These are phyloP conservation scores for Dromococcyx pavoninus DNA, from an alignment of 2,797 vertebrate genomes.

Conservation along the genomic window DNA sequence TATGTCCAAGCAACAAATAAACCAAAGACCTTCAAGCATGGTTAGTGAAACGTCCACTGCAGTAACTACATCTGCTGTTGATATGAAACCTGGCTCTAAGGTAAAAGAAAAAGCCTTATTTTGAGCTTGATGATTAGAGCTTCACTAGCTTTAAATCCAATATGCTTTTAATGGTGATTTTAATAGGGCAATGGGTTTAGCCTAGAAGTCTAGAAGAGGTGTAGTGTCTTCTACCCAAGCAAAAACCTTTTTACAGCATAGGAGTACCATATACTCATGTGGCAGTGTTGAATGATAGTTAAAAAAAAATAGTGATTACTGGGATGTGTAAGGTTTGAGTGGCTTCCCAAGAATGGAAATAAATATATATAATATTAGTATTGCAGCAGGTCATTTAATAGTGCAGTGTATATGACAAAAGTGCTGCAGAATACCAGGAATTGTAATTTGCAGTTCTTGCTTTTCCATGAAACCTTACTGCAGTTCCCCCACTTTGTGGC, in stretches of 20 bases:
- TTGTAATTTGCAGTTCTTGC: not conserved
- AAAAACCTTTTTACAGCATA: not conserved
- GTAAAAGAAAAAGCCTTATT: conserved; percentile 71
- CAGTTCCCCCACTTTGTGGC: not conserved
- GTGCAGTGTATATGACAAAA: not conserved
- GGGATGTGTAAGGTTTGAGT: not conserved
- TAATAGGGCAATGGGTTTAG: not conserved
- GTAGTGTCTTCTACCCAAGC: not conserved
- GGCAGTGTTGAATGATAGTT: not conserved
- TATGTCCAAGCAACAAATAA: conserved; percentile 88
- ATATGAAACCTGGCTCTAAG: conserved; percentile 84
- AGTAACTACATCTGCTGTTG: conserved; percentile 84
- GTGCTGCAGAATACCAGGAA: not conserved
- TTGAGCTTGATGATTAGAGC: not conserved
- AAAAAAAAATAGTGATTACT: not conserved
- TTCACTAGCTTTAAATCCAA: rapidly evolving
- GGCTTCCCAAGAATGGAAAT: not conserved
- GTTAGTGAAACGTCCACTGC: conserved; percentile 89
- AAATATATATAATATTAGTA: not conserved
- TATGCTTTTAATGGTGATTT: not conserved
- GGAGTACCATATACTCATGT: not conserved
- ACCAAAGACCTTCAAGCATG: conserved; percentile 91
- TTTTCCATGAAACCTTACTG: not conserved
- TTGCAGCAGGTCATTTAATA: not conserved
- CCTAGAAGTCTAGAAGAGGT: not conserved